Evolutionary conservation across 2,888 invertebrate genomes (phyloP).

Genomic region (Hyalella azteca): DNA sequence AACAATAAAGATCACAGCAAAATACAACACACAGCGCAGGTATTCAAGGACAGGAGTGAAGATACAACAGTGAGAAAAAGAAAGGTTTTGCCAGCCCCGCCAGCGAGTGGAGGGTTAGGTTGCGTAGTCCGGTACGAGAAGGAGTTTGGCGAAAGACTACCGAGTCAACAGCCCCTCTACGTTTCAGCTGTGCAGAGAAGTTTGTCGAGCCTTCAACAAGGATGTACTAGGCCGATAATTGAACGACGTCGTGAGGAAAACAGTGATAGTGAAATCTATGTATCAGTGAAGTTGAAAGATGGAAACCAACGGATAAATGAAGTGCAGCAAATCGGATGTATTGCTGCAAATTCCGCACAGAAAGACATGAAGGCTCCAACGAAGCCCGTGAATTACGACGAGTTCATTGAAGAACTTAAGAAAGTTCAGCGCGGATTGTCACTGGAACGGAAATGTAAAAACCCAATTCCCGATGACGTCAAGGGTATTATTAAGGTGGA

Average conservation of each 20-base stretch:
- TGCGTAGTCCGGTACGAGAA: neutral
- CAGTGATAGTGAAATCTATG: constrained; percentile 1
- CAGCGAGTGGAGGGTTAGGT: neutral
- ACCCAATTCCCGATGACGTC: neutral
- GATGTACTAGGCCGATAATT: neutral
- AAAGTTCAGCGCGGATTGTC: neutral
- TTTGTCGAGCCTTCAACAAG: neutral
- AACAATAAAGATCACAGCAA: too few species aligned
- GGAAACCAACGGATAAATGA: neutral
- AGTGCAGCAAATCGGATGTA: neutral
- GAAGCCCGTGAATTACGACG: neutral
- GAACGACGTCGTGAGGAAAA: neutral
- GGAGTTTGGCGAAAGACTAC: neutral
- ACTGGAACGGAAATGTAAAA: neutral
- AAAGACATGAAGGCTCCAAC: too few species aligned
- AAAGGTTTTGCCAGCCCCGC: too few species aligned
- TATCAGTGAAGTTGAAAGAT: neutral
- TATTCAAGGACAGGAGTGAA: too few species aligned
- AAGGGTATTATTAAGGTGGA: neutral
- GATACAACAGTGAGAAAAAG: too few species aligned
- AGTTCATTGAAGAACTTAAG: constrained; percentile 16
- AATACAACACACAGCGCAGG: too few species aligned
- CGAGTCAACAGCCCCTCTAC: constrained; percentile 5
- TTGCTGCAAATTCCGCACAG: neutral
- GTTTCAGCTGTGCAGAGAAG: constrained; percentile 7